A percentile compares a stretch with the other conserved stretches of the same genome.
phyloP scores from a whole-genome alignment of 2,113 vertebrate genomes.

The Bos javanicus region DNA sequence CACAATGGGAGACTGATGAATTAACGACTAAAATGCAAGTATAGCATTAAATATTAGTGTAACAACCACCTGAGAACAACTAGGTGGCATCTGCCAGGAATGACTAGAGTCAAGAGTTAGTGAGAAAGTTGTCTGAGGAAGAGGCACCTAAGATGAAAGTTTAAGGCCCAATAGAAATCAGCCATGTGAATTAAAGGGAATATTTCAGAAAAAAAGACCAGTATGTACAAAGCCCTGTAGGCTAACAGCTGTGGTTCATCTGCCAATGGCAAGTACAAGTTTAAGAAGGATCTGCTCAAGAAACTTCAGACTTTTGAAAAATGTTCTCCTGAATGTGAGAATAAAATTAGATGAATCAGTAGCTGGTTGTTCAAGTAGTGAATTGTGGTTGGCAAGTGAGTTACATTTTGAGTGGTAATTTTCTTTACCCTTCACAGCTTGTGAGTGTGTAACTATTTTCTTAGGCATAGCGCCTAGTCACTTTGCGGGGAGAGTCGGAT shows the following conservation, averaged over 20 bases:
- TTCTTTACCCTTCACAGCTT: constrained; percentile 16
- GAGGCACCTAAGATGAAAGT: background rate
- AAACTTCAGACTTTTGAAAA: background rate
- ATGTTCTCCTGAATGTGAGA: background rate
- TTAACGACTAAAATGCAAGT: background rate
- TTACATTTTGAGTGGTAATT: background rate
- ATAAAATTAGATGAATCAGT: constrained; percentile 18
- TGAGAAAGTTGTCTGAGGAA: background rate
- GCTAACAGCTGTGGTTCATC: background rate
- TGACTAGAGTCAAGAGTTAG: background rate
- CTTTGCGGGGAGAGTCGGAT: background rate
- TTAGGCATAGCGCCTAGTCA: background rate
- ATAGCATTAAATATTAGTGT: background rate
- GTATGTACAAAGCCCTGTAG: background rate
- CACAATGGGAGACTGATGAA: background rate
- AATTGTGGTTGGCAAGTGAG: constrained; percentile 1
- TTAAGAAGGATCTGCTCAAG: background rate
- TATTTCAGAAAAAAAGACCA: background rate
- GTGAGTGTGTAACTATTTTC: constrained; percentile 20
- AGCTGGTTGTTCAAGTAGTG: background rate
- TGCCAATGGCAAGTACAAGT: background rate
- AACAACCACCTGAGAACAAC: background rate
- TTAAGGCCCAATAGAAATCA: background rate
- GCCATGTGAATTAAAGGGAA: background rate
- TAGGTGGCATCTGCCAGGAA: background rate